Conservation (phyloP, 92 coral and sea anemone genomes). For the Virgularia gustaviana region DNA sequence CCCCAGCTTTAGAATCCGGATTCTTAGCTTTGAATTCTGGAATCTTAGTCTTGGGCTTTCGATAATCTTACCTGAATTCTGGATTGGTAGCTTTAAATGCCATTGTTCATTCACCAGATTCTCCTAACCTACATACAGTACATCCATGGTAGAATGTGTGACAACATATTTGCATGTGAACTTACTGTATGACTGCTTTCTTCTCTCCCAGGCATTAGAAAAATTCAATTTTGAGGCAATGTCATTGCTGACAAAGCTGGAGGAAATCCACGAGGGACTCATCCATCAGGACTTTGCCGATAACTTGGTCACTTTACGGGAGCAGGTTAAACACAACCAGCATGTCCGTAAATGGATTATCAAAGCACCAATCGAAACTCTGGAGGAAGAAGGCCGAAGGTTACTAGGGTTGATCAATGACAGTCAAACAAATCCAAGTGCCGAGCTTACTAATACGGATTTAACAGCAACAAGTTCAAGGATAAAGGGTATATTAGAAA, state of each 20-base stretch:
- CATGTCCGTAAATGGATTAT: constrained; percentile 97
- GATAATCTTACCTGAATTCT: background rate
- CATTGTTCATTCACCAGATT: background rate
- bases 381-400: constrained; percentile 88
- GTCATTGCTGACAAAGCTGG: constrained; percentile 85
- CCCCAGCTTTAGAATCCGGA: too few species aligned
- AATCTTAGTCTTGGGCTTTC: too few species aligned
- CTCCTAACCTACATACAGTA: background rate
- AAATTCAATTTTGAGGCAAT: constrained; percentile 97
- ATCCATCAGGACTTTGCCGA: constrained; percentile 79
- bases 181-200: background rate
- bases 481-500: constrained; percentile 57
- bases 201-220: constrained; percentile 96
- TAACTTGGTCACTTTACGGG: constrained; percentile 70
- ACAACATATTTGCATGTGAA: too few species aligned
- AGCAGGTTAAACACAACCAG: constrained; percentile 87
- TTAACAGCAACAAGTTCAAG: constrained; percentile 75
- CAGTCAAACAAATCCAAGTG: constrained; percentile 60
- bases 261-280: constrained; percentile 92
- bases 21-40: too few species aligned
- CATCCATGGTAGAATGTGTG: too few species aligned
- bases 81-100: constrained; percentile 26
- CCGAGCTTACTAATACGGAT: constrained; percentile 65
- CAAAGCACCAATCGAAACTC: constrained; percentile 90
- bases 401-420: constrained; percentile 54